Base-by-base conservation (phyloP, 2,888 invertebrate genomes). In the Polydrusus tereticollis region DNA sequence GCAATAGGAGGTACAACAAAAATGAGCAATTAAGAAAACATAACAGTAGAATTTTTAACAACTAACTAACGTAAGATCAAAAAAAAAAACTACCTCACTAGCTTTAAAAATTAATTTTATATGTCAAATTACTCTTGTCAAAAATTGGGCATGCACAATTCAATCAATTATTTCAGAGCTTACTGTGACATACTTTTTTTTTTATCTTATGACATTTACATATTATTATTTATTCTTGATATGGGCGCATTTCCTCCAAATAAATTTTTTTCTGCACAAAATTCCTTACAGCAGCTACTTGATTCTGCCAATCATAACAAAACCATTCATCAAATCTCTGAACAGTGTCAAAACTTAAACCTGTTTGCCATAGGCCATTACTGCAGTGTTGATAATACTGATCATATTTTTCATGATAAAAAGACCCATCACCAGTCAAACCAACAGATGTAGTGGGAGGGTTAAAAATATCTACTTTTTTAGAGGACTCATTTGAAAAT, bases 191-290 rank as follows among this genome's bases (percentile, higher is more conserved):
- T n/a, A n/a, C n/a, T n/a, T n/a, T n/a, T n/a, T n/a, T n/a, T n/a
- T n/a, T n/a, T n/a, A n/a, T n/a, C n/a, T 36, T 36, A 29, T 29
- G 0, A 7, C n/a, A 12, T n/a, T 36, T 12, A 20, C 5, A 36
- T 12, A 45, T 45, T 6, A 7, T 18, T 18, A 7, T 21, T 45
- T 45, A 20, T 18, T 55, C 29, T 29, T 29, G 14, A 55, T 16
- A 55, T 29, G 16, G 16, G 16, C 29, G 29, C 84, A 85, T 84
- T 79, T 85, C 84, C 23, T 81, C 76, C 1, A 84, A 58, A 76
- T 84, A 85, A 72, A 86, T 80, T 77, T 84, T 83, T 75, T 84
- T 84, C 72, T 84, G 83, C 1, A 85, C 79, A 77, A 81, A 85
- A 75, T 82, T 80, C 60, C 84, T 77, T 18, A 85, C 79, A 3